Evolutionary conservation across 2,113 vertebrate species (phyloP).

Genomic region (Cervus canadensis): DNA sequence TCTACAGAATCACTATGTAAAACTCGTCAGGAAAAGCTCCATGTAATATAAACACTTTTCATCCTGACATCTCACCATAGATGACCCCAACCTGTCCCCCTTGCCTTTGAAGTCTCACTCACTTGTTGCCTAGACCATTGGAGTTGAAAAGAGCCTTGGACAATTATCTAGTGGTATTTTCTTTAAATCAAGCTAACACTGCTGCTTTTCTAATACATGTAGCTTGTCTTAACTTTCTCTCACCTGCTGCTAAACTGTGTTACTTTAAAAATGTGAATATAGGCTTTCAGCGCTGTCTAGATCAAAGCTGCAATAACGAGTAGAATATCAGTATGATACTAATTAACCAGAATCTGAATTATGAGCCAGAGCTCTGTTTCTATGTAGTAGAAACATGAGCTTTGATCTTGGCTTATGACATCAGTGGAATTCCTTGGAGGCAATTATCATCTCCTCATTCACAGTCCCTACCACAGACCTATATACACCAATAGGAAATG

Average conservation of each 20-base stretch:
- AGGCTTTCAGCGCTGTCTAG: background rate
- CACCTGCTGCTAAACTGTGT: background rate
- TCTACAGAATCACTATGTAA: background rate
- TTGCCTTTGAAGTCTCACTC: background rate
- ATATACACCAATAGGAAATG: background rate
- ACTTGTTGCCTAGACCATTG: background rate
- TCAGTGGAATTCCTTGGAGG: background rate
- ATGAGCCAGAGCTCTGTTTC: background rate
- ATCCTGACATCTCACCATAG: background rate
- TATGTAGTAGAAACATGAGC: background rate
- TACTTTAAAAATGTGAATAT: constrained; percentile 1
- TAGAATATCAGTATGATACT: background rate
- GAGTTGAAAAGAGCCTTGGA: background rate
- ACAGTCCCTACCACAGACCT: background rate
- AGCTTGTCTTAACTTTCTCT: background rate
- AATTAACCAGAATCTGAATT: constrained; percentile 15
- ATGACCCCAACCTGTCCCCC: no score
- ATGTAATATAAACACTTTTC: background rate
- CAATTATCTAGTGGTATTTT: background rate
- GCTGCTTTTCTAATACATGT: background rate
- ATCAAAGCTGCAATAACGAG: background rate
- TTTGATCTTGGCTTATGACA: constrained; percentile 25
- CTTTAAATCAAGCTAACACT: background rate
- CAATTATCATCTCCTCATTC: background rate
- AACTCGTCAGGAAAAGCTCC: background rate